phyloP scores from a whole-genome alignment of 2,888 invertebrate species.

The Galeruca laticollis region DNA sequence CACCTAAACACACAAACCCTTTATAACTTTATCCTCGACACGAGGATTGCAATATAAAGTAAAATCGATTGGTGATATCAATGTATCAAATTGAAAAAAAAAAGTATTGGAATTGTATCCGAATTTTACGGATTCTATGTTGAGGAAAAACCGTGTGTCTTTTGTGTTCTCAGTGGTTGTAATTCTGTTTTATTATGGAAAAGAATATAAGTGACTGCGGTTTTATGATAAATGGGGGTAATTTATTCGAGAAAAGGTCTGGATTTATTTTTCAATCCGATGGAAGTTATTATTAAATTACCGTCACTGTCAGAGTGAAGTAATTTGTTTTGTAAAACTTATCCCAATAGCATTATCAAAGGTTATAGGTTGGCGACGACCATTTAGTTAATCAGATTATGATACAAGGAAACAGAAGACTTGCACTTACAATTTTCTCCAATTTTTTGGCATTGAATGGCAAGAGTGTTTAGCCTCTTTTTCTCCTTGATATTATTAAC shows the following conservation, averaged over 20 bases:
- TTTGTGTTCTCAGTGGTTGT: neutral
- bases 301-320: neutral
- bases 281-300: neutral
- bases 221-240: neutral
- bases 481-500: too few relatives aligned
- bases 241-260: neutral
- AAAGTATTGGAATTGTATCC: neutral
- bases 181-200: neutral
- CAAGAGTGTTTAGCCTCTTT: too few relatives aligned
- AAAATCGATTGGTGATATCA: constrained; percentile 1
- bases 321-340: neutral
- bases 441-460: too few relatives aligned
- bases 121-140: neutral
- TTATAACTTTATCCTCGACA: neutral
- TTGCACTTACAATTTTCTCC: too few relatives aligned
- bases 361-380: neutral
- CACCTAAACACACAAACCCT: neutral
- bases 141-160: neutral
- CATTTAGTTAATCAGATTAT: neutral
- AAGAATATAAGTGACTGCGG: neutral
- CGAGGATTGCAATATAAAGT: constrained; percentile 4
- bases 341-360: too few relatives aligned
- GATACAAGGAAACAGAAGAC: too few relatives aligned
- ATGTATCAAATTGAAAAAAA: neutral
- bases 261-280: neutral